Evolutionary conservation across 1,140 invertebrate species (phyloP).

Genomic region (Euglossa dilemma): DNA sequence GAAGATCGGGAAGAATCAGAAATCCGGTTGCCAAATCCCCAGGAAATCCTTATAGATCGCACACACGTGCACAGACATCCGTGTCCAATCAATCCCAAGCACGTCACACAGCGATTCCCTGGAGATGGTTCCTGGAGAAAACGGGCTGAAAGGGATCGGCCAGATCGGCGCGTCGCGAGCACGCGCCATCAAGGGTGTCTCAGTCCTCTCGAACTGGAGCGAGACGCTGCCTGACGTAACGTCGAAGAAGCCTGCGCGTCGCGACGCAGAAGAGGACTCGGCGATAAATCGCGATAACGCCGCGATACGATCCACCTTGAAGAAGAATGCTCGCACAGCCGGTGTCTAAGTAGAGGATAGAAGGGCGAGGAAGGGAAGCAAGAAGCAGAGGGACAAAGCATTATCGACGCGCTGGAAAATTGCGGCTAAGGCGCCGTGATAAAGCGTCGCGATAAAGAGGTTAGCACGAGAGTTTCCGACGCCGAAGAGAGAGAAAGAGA

Average conservation of each 20-base stretch:
- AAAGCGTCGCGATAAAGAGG: slow-evolving; percentile 28
- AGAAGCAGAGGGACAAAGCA: background rate
- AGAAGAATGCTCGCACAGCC: no score
- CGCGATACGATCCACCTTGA: slow-evolving; percentile 7
- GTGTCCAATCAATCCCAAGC: no score
- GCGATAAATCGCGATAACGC: slow-evolving; percentile 41
- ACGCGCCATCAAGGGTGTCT: background rate
- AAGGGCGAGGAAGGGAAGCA: background rate
- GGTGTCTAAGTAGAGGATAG: background rate
- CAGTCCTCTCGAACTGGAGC: slow-evolving; percentile 58
- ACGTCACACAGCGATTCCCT: no score
- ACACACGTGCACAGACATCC: no score
- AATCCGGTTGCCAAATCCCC: no score
- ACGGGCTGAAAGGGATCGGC: background rate
- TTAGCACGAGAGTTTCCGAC: background rate
- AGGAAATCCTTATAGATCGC: no score
- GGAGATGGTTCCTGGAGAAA: no score
- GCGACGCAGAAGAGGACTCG: background rate
- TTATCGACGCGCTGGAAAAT: slow-evolving; percentile 35
- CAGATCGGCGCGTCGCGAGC: no score
- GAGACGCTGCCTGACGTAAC: slow-evolving; percentile 55
- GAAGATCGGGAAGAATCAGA: no score
- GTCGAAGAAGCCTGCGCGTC: background rate
- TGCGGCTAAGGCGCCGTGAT: slow-evolving; percentile 21
- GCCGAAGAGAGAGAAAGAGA: background rate